Conservation (phyloP, 2,113 vertebrate species). For the Pterocles burchelli region DNA sequence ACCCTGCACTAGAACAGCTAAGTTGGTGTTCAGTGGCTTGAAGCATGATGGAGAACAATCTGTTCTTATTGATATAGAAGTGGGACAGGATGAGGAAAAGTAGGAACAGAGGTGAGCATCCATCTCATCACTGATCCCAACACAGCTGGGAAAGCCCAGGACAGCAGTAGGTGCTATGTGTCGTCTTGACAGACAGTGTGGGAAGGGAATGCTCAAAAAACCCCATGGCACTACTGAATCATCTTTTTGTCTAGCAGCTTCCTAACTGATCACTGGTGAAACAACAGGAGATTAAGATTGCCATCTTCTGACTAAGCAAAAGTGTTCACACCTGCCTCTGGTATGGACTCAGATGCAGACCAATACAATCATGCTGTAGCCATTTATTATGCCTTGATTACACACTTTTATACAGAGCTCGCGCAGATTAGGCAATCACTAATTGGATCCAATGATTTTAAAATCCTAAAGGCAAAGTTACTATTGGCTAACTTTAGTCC, state of each 20-base stretch:
- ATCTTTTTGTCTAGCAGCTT: background rate
- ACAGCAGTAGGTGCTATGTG: background rate
- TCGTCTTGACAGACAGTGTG: background rate
- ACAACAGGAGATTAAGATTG: background rate
- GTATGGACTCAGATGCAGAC: too few species aligned
- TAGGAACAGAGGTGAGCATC: background rate
- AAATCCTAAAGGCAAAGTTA: too few species aligned
- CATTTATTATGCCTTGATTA: too few species aligned
- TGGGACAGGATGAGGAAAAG: background rate
- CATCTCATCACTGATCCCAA: background rate
- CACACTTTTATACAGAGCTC: too few species aligned
- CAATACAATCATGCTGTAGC: too few species aligned
- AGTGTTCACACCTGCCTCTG: background rate
- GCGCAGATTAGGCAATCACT: too few species aligned
- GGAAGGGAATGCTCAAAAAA: background rate
- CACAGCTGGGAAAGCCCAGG: background rate
- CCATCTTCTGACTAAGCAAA: background rate
- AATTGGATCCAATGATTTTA: too few species aligned
- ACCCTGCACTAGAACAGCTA: background rate
- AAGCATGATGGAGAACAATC: background rate
- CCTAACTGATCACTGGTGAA: background rate
- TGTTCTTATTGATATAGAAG: background rate
- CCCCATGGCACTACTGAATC: background rate
- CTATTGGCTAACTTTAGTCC: too few species aligned
- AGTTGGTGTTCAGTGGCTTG: background rate